Evolutionary conservation across 2,888 invertebrate genomes (phyloP), one percentile per base, ranked within the genome.

Genomic region (Apotomis betuletana): DNA sequence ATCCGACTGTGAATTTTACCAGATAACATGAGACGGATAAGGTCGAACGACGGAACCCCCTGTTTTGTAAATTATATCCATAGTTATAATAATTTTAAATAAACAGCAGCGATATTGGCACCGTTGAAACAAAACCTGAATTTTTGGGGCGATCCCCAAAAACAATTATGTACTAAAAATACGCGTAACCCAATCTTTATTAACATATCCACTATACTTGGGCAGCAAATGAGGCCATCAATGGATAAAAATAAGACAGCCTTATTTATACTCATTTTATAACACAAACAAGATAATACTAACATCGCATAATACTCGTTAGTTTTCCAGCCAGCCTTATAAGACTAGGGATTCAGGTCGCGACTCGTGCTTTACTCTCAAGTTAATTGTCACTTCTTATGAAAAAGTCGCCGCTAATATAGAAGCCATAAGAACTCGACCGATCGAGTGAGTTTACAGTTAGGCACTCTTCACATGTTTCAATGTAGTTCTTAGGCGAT

Each of bases 321-420:
- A 63, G 15, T 44, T 44, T 54, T 41, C 6, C 63, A 38, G 8
- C 15, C 2, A 38, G 52, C 41, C 63, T 12, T 44, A 64, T 15
- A 27, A 52, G 54, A n/a, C 15, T 41, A 12, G 55, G 44, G 27
- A 44, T 74, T 78, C 79, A 78, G 79, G 79, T 80, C 77, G 82
- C 72, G 74, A 74, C 74, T 77, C 76, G 80, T 81, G 79, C 79
- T 77, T 79, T 82, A 83, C 83, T 76, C 78, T 79, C 77, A 75
- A 62, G 78, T 80, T 87, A 86, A 87, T 86, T 86, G 81, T 83
- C 76, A 72, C 74, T 77, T 77, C 77, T 75, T 70, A 78, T 78
- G 80, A 81, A 80, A 77, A 81, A 77, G 65, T 65, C 58, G 67
- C 46, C 46, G 38, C 61, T 68, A 61, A 67, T 54, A 68, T 49